These are phyloP conservation scores for Zygogramma bicolorata DNA, from an alignment of 2,888 invertebrate species.

Conservation along the genomic window DNA sequence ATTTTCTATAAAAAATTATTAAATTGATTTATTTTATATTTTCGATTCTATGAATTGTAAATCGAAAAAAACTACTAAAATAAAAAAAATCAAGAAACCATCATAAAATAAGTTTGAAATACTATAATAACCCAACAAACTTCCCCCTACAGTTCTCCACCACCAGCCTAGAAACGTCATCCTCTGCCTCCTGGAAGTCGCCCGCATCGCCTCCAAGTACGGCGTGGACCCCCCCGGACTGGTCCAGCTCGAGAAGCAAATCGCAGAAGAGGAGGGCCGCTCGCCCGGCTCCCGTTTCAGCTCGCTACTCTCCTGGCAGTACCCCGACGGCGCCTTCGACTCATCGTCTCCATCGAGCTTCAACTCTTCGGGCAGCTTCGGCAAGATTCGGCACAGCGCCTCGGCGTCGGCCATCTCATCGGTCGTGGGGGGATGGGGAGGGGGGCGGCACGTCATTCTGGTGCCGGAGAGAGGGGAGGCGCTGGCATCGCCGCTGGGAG, in stretches of 20 bases:
- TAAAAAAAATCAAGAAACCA: no score
- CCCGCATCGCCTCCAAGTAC: conserved; percentile 82
- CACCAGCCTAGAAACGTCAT: conserved; percentile 87
- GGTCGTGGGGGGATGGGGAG: conserved; percentile 57
- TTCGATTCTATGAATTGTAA: no score
- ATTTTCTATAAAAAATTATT: no score
- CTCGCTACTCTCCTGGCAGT: conserved; percentile 77
- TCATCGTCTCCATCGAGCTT: not conserved
- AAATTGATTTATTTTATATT: no score
- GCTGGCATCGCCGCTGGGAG: conserved; percentile 43
- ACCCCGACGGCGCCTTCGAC: conserved; percentile 55
- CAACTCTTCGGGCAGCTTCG: conserved; percentile 13
- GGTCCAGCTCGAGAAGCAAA: conserved; percentile 87
- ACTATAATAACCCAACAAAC: no score
- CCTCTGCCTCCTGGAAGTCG: conserved; percentile 86
- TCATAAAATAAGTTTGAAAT: no score
- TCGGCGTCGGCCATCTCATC: conserved; percentile 63
- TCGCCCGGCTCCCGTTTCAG: conserved; percentile 76
- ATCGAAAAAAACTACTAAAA: no score
- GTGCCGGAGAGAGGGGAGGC: conserved; percentile 48
- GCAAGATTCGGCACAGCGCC: conserved; percentile 70
- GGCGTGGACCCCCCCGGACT: conserved; percentile 85
- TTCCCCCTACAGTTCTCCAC: conserved; percentile 75
- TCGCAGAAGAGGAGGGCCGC: conserved; percentile 82
- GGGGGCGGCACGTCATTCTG: conserved; percentile 58